These are phyloP conservation scores for Tretioscincus oriximinensis DNA, from an alignment of 2,113 vertebrate genomes.

Conservation along the genomic window DNA sequence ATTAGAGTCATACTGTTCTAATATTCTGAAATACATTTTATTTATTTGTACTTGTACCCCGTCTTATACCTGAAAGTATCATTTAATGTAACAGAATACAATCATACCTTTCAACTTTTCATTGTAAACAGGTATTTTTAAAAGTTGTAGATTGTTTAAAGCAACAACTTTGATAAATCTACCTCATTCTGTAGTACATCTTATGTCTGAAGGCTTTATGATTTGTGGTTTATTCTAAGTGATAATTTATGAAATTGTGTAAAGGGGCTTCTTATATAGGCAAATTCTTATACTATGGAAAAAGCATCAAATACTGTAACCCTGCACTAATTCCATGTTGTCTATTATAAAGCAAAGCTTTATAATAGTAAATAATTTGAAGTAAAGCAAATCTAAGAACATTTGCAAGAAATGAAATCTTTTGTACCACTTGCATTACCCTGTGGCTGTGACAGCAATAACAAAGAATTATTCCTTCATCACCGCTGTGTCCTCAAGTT, in stretches of 20 bases:
- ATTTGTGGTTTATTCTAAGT: neutral
- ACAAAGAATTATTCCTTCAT: too few species aligned
- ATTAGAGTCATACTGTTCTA: neutral
- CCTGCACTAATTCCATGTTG: too few species aligned
- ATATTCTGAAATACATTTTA: neutral
- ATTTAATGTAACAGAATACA: neutral
- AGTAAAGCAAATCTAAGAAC: neutral
- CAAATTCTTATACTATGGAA: constrained; percentile 2
- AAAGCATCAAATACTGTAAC: too few species aligned
- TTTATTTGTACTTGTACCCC: neutral
- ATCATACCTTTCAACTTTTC: neutral
- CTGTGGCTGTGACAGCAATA: too few species aligned
- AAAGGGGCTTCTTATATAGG: neutral
- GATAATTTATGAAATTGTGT: neutral
- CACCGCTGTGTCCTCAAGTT: too few species aligned
- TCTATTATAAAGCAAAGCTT: too few species aligned
- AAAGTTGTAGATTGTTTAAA: neutral
- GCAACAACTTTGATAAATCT: constrained; percentile 3
- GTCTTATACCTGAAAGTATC: neutral
- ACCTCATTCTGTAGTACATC: neutral
- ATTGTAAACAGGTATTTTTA: neutral
- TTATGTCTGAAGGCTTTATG: neutral
- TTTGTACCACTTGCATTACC: too few species aligned
- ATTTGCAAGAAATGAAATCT: neutral
- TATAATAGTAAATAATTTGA: too few species aligned